phyloP scores from a whole-genome alignment of 1,140 invertebrate species.

The Pentalonia nigronervosa region DNA sequence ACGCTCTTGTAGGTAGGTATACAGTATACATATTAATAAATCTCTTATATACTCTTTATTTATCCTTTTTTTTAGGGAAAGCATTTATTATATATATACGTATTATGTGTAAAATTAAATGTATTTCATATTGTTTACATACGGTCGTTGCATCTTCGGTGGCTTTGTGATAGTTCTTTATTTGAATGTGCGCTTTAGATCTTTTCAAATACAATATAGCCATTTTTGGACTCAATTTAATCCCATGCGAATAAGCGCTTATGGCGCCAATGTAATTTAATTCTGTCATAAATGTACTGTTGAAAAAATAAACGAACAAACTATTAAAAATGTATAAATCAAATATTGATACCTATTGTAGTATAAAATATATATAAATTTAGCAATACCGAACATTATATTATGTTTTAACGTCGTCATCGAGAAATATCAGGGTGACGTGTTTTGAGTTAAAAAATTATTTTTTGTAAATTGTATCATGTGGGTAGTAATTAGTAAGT shows the following conservation, averaged over 20 bases:
- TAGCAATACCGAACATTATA: background rate
- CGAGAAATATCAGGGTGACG: too few relatives aligned
- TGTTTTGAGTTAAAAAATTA: too few relatives aligned
- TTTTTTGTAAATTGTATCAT: too few relatives aligned
- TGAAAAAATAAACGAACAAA: slow-evolving; percentile 59
- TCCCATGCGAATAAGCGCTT: slow-evolving; percentile 81
- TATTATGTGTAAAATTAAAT: background rate
- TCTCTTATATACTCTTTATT: too few relatives aligned
- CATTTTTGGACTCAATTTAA: slow-evolving; percentile 77
- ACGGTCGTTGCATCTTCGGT: slow-evolving; percentile 72
- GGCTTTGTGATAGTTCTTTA: slow-evolving; percentile 78
- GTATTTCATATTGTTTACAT: slow-evolving; percentile 58
- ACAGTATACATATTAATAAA: too few relatives aligned
- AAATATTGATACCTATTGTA: background rate
- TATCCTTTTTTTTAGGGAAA: too few relatives aligned
- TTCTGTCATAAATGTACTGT: slow-evolving; percentile 74
- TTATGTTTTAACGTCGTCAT: too few relatives aligned
- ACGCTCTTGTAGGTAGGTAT: too few relatives aligned
- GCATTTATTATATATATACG: too few relatives aligned
- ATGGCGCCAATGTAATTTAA: slow-evolving; percentile 81
- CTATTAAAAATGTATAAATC: background rate
- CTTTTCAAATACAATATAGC: slow-evolving; percentile 78
- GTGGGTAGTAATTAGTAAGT: background rate
- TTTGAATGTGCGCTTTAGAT: slow-evolving; percentile 77
- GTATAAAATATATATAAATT: background rate